Evolutionary conservation across 2,888 invertebrate genomes (phyloP).

Genomic region (Tortricodes alternella): DNA sequence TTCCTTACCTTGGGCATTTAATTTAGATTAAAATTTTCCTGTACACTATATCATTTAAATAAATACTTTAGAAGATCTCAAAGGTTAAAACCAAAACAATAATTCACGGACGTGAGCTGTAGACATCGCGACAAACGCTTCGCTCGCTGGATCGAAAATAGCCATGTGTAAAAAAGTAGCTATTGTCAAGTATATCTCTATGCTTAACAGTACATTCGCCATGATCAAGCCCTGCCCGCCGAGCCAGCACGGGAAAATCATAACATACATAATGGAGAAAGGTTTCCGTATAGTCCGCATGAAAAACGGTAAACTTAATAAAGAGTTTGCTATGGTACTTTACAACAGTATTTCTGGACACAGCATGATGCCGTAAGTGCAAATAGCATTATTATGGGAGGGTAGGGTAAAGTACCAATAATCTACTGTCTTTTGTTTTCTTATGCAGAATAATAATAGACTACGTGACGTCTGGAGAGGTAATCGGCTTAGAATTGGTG

Average conservation of each 20-base stretch:
- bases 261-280: conserved; percentile 86
- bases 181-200: conserved; percentile 4
- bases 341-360: conserved; percentile 82
- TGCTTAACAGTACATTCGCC: conserved; percentile 86
- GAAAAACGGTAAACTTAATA: conserved; percentile 87
- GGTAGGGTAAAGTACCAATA: too few relatives aligned
- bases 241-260: conserved; percentile 88
- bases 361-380: conserved; percentile 83
- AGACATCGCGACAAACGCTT: too few relatives aligned
- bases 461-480: conserved; percentile 87
- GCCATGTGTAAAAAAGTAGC: too few relatives aligned
- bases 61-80: too few relatives aligned
- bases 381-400: background rate
- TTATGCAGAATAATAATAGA: conserved; percentile 79
- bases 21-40: too few relatives aligned
- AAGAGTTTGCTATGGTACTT: conserved; percentile 86
- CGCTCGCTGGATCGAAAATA: too few relatives aligned
- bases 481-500: conserved; percentile 88
- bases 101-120: too few relatives aligned
- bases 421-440: too few relatives aligned
- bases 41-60: too few relatives aligned
- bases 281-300: conserved; percentile 87
- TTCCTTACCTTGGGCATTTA: too few relatives aligned
- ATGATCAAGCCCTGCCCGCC: conserved; percentile 90
- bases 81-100: too few relatives aligned